Percentiles rank a stretch among this genome's conserved stretches.
These are phyloP conservation scores for Allacma fusca DNA, from an alignment of 2,888 invertebrate species.

Conservation along the genomic window DNA sequence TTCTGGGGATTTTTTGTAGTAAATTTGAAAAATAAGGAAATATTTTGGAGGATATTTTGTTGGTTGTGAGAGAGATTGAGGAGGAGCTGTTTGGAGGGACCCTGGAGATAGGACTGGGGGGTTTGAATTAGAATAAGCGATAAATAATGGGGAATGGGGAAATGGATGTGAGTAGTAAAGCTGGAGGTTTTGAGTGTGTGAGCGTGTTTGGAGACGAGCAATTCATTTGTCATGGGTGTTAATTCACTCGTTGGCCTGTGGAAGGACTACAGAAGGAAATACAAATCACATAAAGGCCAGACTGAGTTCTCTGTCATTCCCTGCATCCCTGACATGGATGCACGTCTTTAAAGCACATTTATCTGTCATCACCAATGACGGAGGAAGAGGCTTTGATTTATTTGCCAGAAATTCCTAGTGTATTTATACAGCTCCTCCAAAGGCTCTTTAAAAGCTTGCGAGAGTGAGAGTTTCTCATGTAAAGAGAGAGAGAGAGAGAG, in stretches of 20 bases:
- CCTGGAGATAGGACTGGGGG: background rate
- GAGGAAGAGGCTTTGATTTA: constrained; percentile 39
- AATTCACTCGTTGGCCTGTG: constrained; percentile 8
- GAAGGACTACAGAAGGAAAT: constrained; percentile 23
- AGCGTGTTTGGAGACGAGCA: background rate
- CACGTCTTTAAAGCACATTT: constrained; percentile 42
- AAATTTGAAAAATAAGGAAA: too few relatives aligned
- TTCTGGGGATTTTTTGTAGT: too few relatives aligned
- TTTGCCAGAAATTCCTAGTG: constrained; percentile 1
- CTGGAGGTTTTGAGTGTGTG: too few relatives aligned
- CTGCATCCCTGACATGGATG: constrained; percentile 37
- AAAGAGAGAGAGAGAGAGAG: background rate
- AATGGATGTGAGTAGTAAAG: too few relatives aligned
- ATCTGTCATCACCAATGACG: constrained; percentile 46
- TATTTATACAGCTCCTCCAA: background rate
- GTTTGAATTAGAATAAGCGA: background rate
- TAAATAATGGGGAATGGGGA: too few relatives aligned
- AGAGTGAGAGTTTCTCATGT: background rate
- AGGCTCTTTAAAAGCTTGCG: background rate
- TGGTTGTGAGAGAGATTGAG: too few relatives aligned
- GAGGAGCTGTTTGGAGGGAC: too few relatives aligned
- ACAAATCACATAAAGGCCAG: constrained; percentile 37
- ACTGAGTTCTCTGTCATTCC: constrained; percentile 22
- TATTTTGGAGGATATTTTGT: too few relatives aligned
- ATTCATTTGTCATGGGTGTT: constrained; percentile 27